Conservation (phyloP, 2,888 invertebrate species). For the Theretra japonica region DNA sequence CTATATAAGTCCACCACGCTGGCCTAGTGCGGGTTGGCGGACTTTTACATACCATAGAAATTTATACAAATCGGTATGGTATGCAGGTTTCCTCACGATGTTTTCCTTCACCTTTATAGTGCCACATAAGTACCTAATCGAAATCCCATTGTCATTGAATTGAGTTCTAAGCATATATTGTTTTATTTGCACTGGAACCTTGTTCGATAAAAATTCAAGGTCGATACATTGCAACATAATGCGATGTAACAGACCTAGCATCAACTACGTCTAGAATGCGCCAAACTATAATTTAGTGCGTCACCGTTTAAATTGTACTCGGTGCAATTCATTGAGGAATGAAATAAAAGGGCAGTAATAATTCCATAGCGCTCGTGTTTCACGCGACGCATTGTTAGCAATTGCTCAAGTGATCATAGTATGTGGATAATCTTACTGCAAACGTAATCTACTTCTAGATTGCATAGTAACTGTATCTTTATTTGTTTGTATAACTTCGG, state of each 20-base stretch:
- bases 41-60: too few species aligned
- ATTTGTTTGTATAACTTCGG: constrained; percentile 10
- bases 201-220: neutral
- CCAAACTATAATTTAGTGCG: constrained; percentile 17
- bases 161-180: too few species aligned
- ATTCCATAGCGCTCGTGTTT: constrained; percentile 14
- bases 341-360: constrained; percentile 23
- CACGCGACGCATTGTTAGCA: constrained; percentile 19
- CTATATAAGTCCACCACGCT: too few species aligned
- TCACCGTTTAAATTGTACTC: constrained; percentile 21
- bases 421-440: constrained; percentile 24
- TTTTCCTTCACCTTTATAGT: too few species aligned
- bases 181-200: too few species aligned
- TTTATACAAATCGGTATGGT: too few species aligned
- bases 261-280: constrained; percentile 1
- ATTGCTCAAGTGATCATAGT: constrained; percentile 1
- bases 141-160: too few species aligned
- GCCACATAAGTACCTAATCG: too few species aligned
- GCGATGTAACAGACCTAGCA: neutral
- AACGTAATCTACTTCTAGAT: constrained; percentile 17
- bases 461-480: constrained; percentile 17
- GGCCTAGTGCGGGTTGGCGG: too few species aligned
- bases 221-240: neutral
- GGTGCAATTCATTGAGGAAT: constrained; percentile 22
- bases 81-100: too few species aligned